Percentiles rank a stretch among this genome's conserved stretches.
Evolutionary conservation across 2,113 vertebrate species (phyloP).

Genomic region (Stegastes partitus): DNA sequence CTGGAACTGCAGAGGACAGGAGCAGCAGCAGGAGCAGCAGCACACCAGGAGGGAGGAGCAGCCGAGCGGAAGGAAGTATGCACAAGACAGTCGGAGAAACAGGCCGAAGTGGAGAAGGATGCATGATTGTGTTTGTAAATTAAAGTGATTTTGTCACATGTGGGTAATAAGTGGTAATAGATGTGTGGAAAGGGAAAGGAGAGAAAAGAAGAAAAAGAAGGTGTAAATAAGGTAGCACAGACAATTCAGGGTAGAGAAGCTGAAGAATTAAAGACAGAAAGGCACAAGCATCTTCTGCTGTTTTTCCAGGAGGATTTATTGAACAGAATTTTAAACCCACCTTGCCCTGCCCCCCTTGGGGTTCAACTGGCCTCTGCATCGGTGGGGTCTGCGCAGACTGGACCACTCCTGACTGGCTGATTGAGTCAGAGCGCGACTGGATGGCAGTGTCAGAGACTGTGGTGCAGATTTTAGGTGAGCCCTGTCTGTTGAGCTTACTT

Average conservation of each 20-base stretch:
- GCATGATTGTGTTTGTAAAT: constrained; percentile 35
- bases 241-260: constrained; percentile 39
- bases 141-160: constrained; percentile 7
- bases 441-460: constrained; percentile 87
- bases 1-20: constrained; percentile 87
- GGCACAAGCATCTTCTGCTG: background rate
- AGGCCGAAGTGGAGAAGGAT: constrained; percentile 36
- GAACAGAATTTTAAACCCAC: constrained; percentile 71
- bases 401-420: constrained; percentile 82
- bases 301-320: background rate
- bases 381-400: constrained; percentile 91
- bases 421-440: constrained; percentile 87
- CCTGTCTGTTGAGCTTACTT: constrained; percentile 91
- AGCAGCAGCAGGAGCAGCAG: constrained; percentile 44
- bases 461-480: constrained; percentile 90
- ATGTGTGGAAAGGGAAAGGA: constrained; percentile 26
- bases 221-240: constrained; percentile 39
- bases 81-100: constrained; percentile 44
- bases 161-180: constrained; percentile 16
- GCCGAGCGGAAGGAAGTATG: constrained; percentile 45
- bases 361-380: constrained; percentile 93
- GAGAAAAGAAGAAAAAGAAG: constrained; percentile 26
- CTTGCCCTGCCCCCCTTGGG: constrained; percentile 94
- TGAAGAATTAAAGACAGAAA: constrained; percentile 24
- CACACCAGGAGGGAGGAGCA: constrained; percentile 38